Conservation (phyloP, 2,888 invertebrate genomes). For the Anticlea derivata region DNA sequence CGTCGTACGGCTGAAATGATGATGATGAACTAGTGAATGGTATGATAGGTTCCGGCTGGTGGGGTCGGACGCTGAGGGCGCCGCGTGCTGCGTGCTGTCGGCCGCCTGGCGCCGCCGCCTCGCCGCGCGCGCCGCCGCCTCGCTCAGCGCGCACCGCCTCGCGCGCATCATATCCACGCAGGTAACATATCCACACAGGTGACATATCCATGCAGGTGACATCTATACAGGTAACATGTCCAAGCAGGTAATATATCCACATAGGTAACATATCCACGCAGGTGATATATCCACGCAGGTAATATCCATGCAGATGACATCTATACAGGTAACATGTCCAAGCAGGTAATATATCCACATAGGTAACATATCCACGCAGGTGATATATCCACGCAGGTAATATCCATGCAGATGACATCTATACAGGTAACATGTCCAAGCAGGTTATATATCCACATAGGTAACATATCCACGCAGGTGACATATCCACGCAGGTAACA, state of each 20-base stretch:
- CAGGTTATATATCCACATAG: not conserved
- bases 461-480: conserved; percentile 46
- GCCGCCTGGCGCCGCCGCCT: conserved; percentile 88
- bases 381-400: conserved; percentile 18
- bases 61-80: conserved; percentile 69
- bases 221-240: not conserved
- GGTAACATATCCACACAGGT: conserved; percentile 33
- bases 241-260: not conserved
- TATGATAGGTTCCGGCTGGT: conserved; percentile 53
- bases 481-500: not conserved
- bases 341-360: not conserved
- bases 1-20: too few relatives aligned
- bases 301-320: not conserved
- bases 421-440: not conserved
- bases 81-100: conserved; percentile 67
- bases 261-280: conserved; percentile 38
- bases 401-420: not conserved
- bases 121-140: conserved; percentile 87
- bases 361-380: conserved; percentile 43
- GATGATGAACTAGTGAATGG: too few relatives aligned
- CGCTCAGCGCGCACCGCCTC: conserved; percentile 87
- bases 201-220: not conserved
- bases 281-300: conserved; percentile 33
- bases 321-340: not conserved
- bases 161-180: conserved; percentile 77